phyloP scores from a whole-genome alignment of 2,888 invertebrate genomes.

The Parnassius orleans region DNA sequence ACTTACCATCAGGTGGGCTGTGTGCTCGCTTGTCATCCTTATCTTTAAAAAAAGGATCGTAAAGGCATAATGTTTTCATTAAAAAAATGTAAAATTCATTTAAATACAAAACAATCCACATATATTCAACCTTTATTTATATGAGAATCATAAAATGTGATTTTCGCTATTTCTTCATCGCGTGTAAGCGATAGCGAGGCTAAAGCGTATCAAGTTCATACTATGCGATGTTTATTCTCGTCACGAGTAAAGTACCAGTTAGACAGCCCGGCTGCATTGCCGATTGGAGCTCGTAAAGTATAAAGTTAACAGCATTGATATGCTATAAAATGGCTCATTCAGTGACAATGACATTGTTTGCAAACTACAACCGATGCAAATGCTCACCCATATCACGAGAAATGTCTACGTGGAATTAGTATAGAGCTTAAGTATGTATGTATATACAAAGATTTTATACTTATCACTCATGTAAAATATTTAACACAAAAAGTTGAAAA shows the following conservation, averaged over 20 bases:
- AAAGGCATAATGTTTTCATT: too few species aligned
- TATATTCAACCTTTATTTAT: too few species aligned
- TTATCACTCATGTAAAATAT: too few species aligned
- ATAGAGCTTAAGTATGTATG: background rate
- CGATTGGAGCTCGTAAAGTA: constrained; percentile 45
- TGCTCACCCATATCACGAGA: constrained; percentile 8
- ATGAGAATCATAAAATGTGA: constrained; percentile 1
- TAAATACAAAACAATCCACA: too few species aligned
- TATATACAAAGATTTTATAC: background rate
- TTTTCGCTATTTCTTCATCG: constrained; percentile 1
- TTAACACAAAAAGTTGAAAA: too few species aligned
- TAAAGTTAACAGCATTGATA: constrained; percentile 55
- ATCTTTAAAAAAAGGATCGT: too few species aligned
- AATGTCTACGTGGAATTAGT: background rate
- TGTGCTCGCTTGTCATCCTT: too few species aligned
- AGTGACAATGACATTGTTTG: constrained; percentile 42
- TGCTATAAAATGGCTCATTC: constrained; percentile 62
- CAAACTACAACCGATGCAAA: constrained; percentile 25
- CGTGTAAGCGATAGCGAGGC: constrained; percentile 4
- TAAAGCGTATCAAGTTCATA: constrained; percentile 13
- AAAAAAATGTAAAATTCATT: too few species aligned
- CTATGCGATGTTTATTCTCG: constrained; percentile 44
- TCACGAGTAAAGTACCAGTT: constrained; percentile 51
- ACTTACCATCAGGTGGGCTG: too few species aligned
- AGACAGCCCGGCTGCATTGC: constrained; percentile 60